Evolutionary conservation across 2,888 invertebrate genomes (phyloP).

Genomic region (Ornithoptera alexandrae): DNA sequence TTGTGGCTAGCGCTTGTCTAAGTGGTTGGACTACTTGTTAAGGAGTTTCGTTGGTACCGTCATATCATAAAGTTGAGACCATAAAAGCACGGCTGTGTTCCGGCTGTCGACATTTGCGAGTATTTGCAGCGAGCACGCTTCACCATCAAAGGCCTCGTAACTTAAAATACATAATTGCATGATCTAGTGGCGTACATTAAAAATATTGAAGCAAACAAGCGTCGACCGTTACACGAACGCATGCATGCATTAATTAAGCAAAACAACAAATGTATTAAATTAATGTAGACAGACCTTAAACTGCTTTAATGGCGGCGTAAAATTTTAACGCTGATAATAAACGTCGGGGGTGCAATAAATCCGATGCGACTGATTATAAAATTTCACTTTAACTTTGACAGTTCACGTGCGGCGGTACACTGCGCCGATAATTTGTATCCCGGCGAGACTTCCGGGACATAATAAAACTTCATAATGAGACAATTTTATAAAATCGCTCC

Average conservation of each 20-base stretch:
- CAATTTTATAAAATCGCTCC: constrained; percentile 29
- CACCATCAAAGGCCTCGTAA: too few species aligned
- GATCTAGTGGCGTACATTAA: too few species aligned
- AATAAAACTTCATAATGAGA: constrained; percentile 31
- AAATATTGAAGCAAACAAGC: too few species aligned
- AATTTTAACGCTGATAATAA: constrained; percentile 28
- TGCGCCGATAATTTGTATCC: constrained; percentile 29
- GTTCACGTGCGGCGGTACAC: constrained; percentile 26
- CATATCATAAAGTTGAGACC: too few species aligned
- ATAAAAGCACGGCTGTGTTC: too few species aligned
- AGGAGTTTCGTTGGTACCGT: too few species aligned
- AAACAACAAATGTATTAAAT: constrained; percentile 15
- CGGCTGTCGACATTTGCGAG: too few species aligned
- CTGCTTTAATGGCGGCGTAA: constrained; percentile 25
- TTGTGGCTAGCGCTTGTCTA: too few species aligned
- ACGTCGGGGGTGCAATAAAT: constrained; percentile 29
- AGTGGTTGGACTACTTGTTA: too few species aligned
- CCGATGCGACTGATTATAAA: constrained; percentile 29
- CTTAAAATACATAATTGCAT: too few species aligned
- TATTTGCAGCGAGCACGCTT: too few species aligned
- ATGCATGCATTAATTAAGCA: not conserved
- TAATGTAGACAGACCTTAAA: constrained; percentile 19
- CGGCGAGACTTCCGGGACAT: constrained; percentile 24
- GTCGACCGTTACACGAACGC: too few species aligned
- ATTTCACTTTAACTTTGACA: constrained; percentile 31